phyloP scores from a whole-genome alignment of 2,113 vertebrate genomes.

The Sarotherodon lohbergeri region DNA sequence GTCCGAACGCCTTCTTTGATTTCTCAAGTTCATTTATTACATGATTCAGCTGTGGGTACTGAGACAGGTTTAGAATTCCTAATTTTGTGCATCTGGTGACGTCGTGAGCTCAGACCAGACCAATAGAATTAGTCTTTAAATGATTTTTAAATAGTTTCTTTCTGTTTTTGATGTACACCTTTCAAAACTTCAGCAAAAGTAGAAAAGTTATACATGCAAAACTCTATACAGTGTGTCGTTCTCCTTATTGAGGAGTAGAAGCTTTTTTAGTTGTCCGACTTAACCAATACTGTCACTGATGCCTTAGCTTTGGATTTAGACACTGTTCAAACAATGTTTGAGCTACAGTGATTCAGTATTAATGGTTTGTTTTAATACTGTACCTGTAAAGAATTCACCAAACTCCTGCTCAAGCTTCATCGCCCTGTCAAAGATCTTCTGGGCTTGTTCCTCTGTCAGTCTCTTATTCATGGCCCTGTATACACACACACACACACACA shows the following conservation, averaged over 20 bases:
- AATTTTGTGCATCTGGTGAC: fast-evolving
- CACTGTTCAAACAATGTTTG: fast-evolving
- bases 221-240: not conserved
- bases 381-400: slow-evolving; percentile 98
- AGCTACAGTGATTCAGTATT: not conserved
- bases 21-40: too few species aligned
- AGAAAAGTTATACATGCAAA: not conserved
- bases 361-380: not conserved
- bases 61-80: not conserved
- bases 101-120: not conserved
- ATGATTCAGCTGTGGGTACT: not conserved
- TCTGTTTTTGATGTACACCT: not conserved
- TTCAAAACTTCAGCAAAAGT: not conserved
- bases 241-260: not conserved
- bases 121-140: not conserved
- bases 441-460: slow-evolving; percentile 95
- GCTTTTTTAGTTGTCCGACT: not conserved
- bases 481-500: not conserved
- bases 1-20: fast-evolving
- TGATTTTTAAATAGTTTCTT: not conserved
- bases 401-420: slow-evolving; percentile 98
- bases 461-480: slow-evolving; percentile 96
- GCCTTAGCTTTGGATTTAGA: not conserved
- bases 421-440: slow-evolving; percentile 91
- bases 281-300: not conserved